These are phyloP conservation scores for Cheumatopsyche charites DNA, from an alignment of 1,140 invertebrate species.

Conservation along the genomic window DNA sequence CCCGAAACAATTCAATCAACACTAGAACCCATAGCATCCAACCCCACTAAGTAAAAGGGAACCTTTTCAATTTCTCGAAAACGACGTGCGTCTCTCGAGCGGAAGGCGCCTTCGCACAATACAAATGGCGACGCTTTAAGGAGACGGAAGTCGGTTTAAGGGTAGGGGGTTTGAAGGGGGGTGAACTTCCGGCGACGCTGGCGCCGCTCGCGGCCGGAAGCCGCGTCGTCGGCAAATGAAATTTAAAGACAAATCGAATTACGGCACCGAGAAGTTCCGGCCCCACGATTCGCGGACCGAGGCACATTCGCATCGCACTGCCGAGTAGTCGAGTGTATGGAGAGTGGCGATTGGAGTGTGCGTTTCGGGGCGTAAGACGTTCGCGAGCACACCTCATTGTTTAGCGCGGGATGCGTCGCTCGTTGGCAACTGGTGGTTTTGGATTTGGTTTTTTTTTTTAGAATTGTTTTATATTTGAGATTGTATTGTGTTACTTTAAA, in stretches of 20 bases:
- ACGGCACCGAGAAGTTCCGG: constrained; percentile 30
- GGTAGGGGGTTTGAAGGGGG: not conserved
- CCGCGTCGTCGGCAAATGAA: constrained; percentile 43
- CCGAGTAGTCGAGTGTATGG: not conserved
- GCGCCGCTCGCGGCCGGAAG: constrained; percentile 26
- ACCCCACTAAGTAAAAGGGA: too few relatives aligned
- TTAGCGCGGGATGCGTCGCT: not conserved
- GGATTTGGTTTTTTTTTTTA: too few relatives aligned
- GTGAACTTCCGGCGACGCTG: constrained; percentile 27
- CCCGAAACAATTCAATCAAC: too few relatives aligned
- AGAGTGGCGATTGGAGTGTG: constrained; percentile 19
- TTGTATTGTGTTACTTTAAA: too few relatives aligned
- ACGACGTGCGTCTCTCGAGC: not conserved
- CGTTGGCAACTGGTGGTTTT: not conserved
- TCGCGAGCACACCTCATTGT: constrained; percentile 28
- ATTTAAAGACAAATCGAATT: constrained; percentile 49
- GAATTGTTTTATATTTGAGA: too few relatives aligned
- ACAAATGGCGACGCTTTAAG: constrained; percentile 20
- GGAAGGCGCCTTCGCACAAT: constrained; percentile 1
- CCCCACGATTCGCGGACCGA: constrained; percentile 5
- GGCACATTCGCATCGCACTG: constrained; percentile 24
- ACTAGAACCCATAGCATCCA: too few relatives aligned
- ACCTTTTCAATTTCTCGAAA: not conserved
- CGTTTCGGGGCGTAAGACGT: not conserved
- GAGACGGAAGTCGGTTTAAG: too few relatives aligned